phyloP scores from a whole-genome alignment of 2,797 vertebrate species.

The Danio tinwini region DNA sequence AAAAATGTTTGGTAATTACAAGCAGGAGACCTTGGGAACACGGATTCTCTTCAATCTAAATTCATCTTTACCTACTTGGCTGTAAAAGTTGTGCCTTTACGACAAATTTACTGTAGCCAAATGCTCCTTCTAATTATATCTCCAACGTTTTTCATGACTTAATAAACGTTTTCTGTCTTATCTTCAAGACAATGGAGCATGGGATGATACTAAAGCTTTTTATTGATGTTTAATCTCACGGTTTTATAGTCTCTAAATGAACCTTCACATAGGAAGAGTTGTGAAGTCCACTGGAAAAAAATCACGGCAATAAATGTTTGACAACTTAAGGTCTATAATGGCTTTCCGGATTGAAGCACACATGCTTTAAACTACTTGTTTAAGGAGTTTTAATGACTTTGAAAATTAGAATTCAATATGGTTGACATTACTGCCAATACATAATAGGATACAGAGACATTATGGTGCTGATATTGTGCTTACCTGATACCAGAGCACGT shows the following conservation, averaged over 20 bases:
- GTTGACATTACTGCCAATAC: slow-evolving; percentile 5
- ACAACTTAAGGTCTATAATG: slow-evolving; percentile 34
- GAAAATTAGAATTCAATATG: slow-evolving; percentile 26
- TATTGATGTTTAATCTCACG: slow-evolving; percentile 48
- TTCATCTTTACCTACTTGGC: slow-evolving; percentile 37
- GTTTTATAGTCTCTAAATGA: slow-evolving; percentile 45
- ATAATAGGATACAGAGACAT: slow-evolving; percentile 7
- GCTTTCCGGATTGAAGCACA: slow-evolving; percentile 38
- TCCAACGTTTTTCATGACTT: slow-evolving; percentile 48
- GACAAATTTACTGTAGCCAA: slow-evolving; percentile 44
- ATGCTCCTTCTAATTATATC: slow-evolving; percentile 53
- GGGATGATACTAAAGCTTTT: slow-evolving; percentile 47
- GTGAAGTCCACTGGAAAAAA: slow-evolving; percentile 39
- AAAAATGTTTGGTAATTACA: slow-evolving; percentile 48
- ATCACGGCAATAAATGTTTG: slow-evolving; percentile 24
- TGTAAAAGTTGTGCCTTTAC: slow-evolving; percentile 38
- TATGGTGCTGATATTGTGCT: slow-evolving; percentile 55
- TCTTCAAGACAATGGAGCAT: slow-evolving; percentile 43
- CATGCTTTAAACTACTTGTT: slow-evolving; percentile 15
- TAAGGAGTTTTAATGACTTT: slow-evolving; percentile 39
- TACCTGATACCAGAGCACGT: slow-evolving; percentile 79
- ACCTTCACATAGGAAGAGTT: slow-evolving; percentile 34
- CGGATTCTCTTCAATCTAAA: slow-evolving; percentile 11
- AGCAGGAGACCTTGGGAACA: slow-evolving; percentile 30
- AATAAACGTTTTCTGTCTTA: slow-evolving; percentile 46